Base-by-base conservation (phyloP, 1,140 invertebrate species). In the Hylaeus volcanicus region DNA sequence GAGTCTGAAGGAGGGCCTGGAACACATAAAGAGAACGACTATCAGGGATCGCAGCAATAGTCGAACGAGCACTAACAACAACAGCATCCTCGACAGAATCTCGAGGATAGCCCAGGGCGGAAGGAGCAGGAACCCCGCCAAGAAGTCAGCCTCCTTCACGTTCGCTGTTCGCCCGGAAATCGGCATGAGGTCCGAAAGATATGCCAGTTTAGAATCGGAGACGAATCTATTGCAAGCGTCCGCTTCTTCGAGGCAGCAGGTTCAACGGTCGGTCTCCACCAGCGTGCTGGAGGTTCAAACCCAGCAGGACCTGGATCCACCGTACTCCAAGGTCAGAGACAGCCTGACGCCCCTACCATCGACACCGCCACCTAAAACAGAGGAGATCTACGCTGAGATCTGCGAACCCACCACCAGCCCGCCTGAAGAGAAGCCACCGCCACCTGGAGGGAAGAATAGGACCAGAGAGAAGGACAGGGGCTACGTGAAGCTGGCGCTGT, bases 281-380 rank as follows among this genome's bases (percentile, higher is more conserved):
- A 93, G 92, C 53, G 91, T 92, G 2, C 81, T 93, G 6, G 92
- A 93, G 48, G 80, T 92, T 2, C 91, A 91, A 60, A 79, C 86
- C 1, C 88, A 87, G 9, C 70, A 79, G 69, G 91, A 92, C 64
- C 78, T 89, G 71, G 91, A 93, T 87, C 92, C 92, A 1, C 92
- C 91, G 15, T 93, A 93, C n/a, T 93, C 92, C 65, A 93, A 92
- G 80, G 92, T 93, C 80, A 90, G 91, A 74, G 92, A 93, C 77
- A 92, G 91, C 73, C 69, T 93, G 48, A 93, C 92, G 1, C 91
- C 91, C 5, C 73, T 89, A n/a, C 91, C 91, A 3, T 84, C 91
- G 1, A 92, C 90, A 0, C 91, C 92, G 53, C 90, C 90, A 0
- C 82, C 81, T 5, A 84, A 82, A 70, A 71, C 84, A 1, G 92